These are phyloP conservation scores for Palloptera scutellata DNA, from an alignment of 2,888 invertebrate species.

Conservation along the genomic window DNA sequence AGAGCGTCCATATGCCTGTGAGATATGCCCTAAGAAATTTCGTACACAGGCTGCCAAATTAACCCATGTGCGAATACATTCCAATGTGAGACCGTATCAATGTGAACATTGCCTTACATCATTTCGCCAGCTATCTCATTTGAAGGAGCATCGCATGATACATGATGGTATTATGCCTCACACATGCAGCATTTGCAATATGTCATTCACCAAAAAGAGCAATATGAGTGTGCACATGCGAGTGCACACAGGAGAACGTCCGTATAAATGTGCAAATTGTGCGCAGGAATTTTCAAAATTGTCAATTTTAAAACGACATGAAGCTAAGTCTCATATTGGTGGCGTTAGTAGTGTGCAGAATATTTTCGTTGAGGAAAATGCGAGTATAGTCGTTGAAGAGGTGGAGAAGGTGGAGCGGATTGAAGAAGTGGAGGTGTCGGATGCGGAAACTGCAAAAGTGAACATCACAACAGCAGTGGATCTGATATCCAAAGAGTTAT, in stretches of 20 bases:
- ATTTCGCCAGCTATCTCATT: constrained; percentile 43
- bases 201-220: constrained; percentile 39
- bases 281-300: constrained; percentile 38
- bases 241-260: constrained; percentile 40
- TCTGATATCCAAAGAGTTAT: too few relatives aligned
- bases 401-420: constrained; percentile 1
- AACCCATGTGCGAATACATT: constrained; percentile 44
- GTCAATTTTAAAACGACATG: constrained; percentile 40
- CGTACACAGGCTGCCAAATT: constrained; percentile 42
- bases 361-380: background rate
- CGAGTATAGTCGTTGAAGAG: background rate
- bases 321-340: constrained; percentile 30
- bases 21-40: constrained; percentile 41
- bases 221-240: constrained; percentile 42
- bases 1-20: constrained; percentile 44
- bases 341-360: background rate
- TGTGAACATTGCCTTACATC: constrained; percentile 42
- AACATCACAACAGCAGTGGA: background rate
- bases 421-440: background rate
- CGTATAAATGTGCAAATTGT: constrained; percentile 43
- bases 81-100: constrained; percentile 43
- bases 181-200: constrained; percentile 42
- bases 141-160: constrained; percentile 43
- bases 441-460: constrained; percentile 2
- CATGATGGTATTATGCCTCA: constrained; percentile 40